Conservation (phyloP, 2,797 vertebrate genomes). For the Novumbra hubbsi region DNA sequence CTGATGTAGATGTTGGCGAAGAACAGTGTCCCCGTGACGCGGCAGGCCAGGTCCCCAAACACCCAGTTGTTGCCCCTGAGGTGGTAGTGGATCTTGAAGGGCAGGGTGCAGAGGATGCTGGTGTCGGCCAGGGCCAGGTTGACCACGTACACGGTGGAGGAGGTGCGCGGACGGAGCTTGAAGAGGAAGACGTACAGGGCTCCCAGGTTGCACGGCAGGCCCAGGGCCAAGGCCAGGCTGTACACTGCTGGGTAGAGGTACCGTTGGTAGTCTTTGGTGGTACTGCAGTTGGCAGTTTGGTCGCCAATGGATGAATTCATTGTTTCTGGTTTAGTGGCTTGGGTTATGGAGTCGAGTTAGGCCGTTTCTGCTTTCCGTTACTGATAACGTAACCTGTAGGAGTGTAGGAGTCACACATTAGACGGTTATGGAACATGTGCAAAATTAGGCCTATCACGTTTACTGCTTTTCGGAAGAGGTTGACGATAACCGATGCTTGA, state of each 20-base stretch:
- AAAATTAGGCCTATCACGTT: neutral
- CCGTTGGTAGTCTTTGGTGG: slow-evolving; percentile 63
- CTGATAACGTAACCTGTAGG: neutral
- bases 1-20: slow-evolving; percentile 78
- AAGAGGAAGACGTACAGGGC: slow-evolving; percentile 71
- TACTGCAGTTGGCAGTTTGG: slow-evolving; percentile 17
- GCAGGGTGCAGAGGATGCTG: slow-evolving; percentile 72
- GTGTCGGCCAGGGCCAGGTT: slow-evolving; percentile 77
- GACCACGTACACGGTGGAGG: slow-evolving; percentile 74
- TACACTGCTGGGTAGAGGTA: slow-evolving; percentile 72
- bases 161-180: slow-evolving; percentile 48
- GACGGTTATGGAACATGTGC: neutral
- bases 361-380: neutral
- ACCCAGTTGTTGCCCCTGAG: slow-evolving; percentile 73
- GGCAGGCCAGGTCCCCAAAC: slow-evolving; percentile 71
- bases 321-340: neutral
- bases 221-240: slow-evolving; percentile 69
- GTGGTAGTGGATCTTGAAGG: slow-evolving; percentile 83
- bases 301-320: neutral
- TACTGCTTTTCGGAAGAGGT: neutral
- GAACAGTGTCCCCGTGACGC: slow-evolving; percentile 69
- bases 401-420: neutral
- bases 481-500: neutral
- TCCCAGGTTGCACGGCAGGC: slow-evolving; percentile 70
- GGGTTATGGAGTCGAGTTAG: neutral